Percentiles rank a stretch among this genome's conserved stretches.
Evolutionary conservation across 2,797 vertebrate species (phyloP).

Genomic region (Sparidentex hasta): DNA sequence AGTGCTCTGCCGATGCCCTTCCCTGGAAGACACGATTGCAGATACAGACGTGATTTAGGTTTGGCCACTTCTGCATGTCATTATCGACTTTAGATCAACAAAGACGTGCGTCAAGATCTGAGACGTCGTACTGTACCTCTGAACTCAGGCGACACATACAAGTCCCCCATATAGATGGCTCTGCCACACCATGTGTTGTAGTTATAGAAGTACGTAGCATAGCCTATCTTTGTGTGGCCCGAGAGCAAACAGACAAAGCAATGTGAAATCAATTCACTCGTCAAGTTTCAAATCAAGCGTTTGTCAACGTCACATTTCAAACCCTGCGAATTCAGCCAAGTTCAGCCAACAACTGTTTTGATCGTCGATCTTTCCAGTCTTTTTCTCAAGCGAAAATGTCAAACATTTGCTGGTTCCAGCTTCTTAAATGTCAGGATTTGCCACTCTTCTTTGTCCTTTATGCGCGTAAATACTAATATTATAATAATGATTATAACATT

Average conservation of each 20-base stretch:
- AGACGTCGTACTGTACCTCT: conserved; percentile 77
- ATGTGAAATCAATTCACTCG: too few species aligned
- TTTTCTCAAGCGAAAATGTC: too few species aligned
- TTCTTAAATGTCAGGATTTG: too few species aligned
- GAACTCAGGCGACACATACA: conserved; percentile 90
- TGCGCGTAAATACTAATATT: too few species aligned
- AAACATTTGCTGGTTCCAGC: too few species aligned
- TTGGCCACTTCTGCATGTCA: not conserved
- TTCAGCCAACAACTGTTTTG: too few species aligned
- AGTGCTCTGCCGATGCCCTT: conserved; percentile 89
- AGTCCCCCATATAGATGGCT: conserved; percentile 87
- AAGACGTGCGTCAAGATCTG: not conserved
- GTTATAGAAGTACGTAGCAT: conserved; percentile 88
- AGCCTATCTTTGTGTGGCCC: conserved; percentile 88
- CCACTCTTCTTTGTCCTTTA: too few species aligned
- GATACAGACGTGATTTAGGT: not conserved
- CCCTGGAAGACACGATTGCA: conserved; percentile 74
- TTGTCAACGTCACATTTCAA: too few species aligned
- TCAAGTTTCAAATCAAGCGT: too few species aligned
- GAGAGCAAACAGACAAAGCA: conserved; percentile 28
- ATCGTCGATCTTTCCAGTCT: too few species aligned
- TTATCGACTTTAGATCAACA: not conserved
- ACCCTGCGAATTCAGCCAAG: too few species aligned
- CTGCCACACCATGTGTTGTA: conserved; percentile 88
- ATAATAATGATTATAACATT: too few species aligned